Base-by-base conservation (phyloP, 1,140 invertebrate genomes). In the Araneus ventricosus region DNA sequence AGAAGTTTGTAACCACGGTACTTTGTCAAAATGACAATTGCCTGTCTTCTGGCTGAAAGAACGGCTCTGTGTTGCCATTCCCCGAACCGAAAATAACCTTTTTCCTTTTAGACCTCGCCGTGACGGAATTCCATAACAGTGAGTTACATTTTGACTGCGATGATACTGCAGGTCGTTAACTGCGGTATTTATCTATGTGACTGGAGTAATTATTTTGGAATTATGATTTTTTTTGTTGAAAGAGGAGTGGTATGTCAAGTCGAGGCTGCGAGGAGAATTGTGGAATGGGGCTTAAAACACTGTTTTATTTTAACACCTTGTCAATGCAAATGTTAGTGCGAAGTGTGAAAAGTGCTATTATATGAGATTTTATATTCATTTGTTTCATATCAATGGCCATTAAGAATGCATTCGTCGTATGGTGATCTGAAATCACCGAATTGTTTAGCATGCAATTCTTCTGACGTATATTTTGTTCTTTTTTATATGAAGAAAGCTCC, bases 11-110 rank as follows among this genome's bases (percentile, higher is more conserved):
- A 70, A 75, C 87, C 87, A 75, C 63, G 59, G 87, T 37, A 88
- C 61, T 88, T 88, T 88, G 87, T 88, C 87, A 88, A 88, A 88
- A 88, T 88, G 87, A 88, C 87, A 88, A 88, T 88, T 88, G 87
- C 87, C 67, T 88, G 87, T 88, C 87, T 88, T 7, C 5, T 52
- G 24, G 87, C 27, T 88, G 87, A 88, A 88, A 88, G 87, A 88
- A 70, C 82, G 41, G 63, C 63, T 41, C 61, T 88, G 61, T 88
- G 87, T 88, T 88, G 87, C 87, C 63, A 88, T 88, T 88, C 63
- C 67, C 61, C 34, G 27, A 75, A 67, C 87, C 61, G 20, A 86
- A 88, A 88, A 88, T 88, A 88, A 88, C 87, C 87, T 67, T 70
- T 70, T 88, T 45, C 61, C 63, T 75, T 45, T 88, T 75, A 37